Conservation (phyloP, 2,113 vertebrate genomes). For the Campylomormyrus numenius region DNA sequence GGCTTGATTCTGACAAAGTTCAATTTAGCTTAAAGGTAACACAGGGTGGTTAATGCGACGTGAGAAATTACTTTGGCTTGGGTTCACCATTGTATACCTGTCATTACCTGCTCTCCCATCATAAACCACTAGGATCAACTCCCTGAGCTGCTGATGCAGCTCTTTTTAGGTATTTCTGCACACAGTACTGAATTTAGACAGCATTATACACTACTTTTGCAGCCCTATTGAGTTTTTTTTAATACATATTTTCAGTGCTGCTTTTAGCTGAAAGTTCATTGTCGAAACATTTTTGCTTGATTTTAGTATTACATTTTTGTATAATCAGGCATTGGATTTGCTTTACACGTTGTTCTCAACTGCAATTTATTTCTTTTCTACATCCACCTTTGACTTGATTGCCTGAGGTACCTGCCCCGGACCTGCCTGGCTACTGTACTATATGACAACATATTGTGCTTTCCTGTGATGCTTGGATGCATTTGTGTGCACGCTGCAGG, state of each 20-base stretch:
- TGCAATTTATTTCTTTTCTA: neutral
- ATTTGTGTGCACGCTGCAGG: neutral
- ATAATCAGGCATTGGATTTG: neutral
- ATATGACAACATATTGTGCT: neutral
- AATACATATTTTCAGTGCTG: neutral
- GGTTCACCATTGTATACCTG: constrained; percentile 15
- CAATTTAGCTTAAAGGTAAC: constrained; percentile 22
- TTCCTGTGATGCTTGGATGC: neutral
- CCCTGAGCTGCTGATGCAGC: neutral
- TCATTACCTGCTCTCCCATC: constrained; percentile 16
- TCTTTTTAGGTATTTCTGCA: neutral
- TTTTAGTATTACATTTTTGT: neutral
- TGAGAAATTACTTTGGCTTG: constrained; percentile 13
- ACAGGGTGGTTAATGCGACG: constrained; percentile 13
- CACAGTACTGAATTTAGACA: neutral
- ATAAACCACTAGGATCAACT: constrained; percentile 15
- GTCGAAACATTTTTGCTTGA: neutral
- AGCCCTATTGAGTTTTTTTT: neutral
- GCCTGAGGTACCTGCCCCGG: too few relatives aligned
- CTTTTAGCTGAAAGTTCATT: neutral
- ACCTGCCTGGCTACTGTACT: neutral
- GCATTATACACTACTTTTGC: neutral
- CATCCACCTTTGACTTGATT: neutral
- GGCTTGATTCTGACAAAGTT: constrained; percentile 32
- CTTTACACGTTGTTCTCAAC: neutral